Evolutionary conservation across 2,797 vertebrate species (phyloP).

Genomic region (Eidolon dupreanum): DNA sequence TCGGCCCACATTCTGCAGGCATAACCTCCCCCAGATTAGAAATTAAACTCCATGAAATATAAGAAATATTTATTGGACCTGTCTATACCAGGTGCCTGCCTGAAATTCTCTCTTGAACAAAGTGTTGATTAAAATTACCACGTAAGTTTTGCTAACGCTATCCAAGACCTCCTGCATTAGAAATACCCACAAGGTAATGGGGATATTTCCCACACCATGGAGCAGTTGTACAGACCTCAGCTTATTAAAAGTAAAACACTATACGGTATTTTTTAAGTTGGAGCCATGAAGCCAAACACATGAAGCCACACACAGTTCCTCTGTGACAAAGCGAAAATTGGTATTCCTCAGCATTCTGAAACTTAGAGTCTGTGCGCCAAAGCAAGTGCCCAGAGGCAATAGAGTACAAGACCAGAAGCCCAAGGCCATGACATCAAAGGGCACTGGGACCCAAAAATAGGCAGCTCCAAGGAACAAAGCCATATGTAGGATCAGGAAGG

Average conservation of each 20-base stretch:
- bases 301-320: not conserved
- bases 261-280: not conserved
- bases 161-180: not conserved
- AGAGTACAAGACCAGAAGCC: not conserved
- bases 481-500: not conserved
- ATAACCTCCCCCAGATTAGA: not conserved
- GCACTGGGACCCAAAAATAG: not conserved
- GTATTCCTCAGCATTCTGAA: not conserved
- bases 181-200: not conserved
- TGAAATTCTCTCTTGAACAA: not conserved
- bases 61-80: not conserved
- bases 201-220: not conserved
- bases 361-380: not conserved
- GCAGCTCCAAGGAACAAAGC: not conserved
- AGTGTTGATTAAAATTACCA: not conserved
- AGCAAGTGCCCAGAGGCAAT: not conserved
- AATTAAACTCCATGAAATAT: not conserved
- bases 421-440: not conserved
- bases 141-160: not conserved
- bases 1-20: not conserved
- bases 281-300: not conserved
- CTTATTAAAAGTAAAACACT: not conserved
- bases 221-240: not conserved
- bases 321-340: not conserved
- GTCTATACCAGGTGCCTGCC: not conserved